Conservation (phyloP, 2,113 vertebrate species). For the Notiomystis cincta region DNA sequence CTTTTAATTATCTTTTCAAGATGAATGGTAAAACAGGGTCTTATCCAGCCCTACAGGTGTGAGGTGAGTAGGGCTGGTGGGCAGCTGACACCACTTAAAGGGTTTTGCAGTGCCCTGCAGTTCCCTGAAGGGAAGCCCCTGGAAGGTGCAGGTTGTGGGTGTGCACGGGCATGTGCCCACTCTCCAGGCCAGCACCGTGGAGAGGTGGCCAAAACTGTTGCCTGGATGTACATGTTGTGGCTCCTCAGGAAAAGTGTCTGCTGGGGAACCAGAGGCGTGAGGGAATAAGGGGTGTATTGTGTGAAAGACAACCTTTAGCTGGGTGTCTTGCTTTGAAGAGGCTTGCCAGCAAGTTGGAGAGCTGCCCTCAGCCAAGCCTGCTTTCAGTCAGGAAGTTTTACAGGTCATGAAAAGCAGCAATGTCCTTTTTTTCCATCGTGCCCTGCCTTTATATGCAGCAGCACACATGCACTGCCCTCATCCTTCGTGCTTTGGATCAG, state of each 20-base stretch:
- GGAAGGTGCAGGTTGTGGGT: rapidly evolving
- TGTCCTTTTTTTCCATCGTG: not conserved
- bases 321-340: slow-evolving; percentile 13
- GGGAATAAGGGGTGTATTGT: slow-evolving; percentile 7
- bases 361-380: not conserved
- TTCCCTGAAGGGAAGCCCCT: not conserved
- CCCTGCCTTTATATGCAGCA: slow-evolving; percentile 13
- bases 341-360: slow-evolving; percentile 16
- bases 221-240: rapidly evolving
- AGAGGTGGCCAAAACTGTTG: not conserved
- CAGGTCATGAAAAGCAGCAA: slow-evolving; percentile 1
- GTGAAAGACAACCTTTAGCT: not conserved
- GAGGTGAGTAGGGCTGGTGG: not conserved
- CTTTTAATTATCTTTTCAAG: not conserved
- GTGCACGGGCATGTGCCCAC: rapidly evolving
- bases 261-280: not conserved
- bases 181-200: not conserved
- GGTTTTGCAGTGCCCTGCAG: not conserved
- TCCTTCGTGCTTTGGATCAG: not conserved
- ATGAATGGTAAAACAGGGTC: not conserved
- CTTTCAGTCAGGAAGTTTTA: slow-evolving; percentile 20
- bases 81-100: not conserved
- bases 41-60: not conserved
- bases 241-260: not conserved
- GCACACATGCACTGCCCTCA: not conserved